These are phyloP conservation scores for Standfussiana lucernea DNA, from an alignment of 2,888 invertebrate species.

Conservation along the genomic window DNA sequence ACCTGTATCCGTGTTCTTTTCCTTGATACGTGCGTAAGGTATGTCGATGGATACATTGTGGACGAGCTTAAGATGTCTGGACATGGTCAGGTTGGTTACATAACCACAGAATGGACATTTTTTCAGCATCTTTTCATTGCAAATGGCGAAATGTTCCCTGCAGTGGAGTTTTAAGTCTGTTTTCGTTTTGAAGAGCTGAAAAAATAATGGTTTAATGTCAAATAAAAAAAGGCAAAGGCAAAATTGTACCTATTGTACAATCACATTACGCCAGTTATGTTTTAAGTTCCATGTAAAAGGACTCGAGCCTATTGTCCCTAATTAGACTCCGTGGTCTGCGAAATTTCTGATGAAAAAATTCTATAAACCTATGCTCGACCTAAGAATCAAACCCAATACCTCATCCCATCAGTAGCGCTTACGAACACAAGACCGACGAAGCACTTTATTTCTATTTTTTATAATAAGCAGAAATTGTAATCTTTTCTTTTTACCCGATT, in stretches of 20 bases:
- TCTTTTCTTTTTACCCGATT: background rate
- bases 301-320: background rate
- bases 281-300: too few species aligned
- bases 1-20: constrained; percentile 67
- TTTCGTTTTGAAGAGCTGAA: constrained; percentile 83
- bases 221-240: background rate
- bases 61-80: constrained; percentile 70
- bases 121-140: constrained; percentile 76
- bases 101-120: constrained; percentile 83
- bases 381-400: background rate
- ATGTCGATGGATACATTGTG: constrained; percentile 72
- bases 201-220: constrained; percentile 36
- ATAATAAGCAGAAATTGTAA: background rate
- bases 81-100: constrained; percentile 72
- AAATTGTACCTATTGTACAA: too few species aligned
- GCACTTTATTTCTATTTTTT: background rate
- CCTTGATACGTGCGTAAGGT: constrained; percentile 69
- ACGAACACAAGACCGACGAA: background rate
- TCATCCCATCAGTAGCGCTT: background rate
- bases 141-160: constrained; percentile 80
- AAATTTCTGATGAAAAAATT: background rate
- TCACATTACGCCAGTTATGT: background rate
- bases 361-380: background rate
- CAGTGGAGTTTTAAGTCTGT: constrained; percentile 78
- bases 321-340: background rate